These are phyloP conservation scores for Psittacus erithacus DNA, from an alignment of 2,113 vertebrate genomes.

Conservation along the genomic window DNA sequence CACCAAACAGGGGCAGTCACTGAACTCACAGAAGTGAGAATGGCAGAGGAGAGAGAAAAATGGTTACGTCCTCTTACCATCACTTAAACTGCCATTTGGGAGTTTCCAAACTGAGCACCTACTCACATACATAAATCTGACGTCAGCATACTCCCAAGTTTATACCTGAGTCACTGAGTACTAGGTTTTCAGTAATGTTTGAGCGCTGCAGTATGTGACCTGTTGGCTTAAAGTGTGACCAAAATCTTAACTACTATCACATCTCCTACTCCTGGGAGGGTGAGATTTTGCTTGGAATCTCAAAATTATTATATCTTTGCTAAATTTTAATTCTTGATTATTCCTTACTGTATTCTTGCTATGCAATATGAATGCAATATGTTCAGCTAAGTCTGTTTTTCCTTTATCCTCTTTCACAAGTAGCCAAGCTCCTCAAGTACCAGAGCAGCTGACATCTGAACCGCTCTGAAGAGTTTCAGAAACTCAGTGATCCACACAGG, in stretches of 20 bases:
- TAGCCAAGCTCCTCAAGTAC: conserved; percentile 3
- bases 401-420: not conserved
- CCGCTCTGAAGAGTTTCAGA: not conserved
- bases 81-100: not conserved
- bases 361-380: not conserved
- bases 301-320: not conserved
- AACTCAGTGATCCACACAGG: conserved; percentile 42
- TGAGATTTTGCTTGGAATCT: not conserved
- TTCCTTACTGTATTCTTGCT: not conserved
- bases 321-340: not conserved
- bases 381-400: not conserved
- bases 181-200: not conserved
- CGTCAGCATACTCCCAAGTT: not conserved
- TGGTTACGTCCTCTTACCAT: not conserved
- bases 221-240: not conserved
- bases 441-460: not conserved
- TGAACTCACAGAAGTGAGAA: not conserved
- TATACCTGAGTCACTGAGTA: not conserved
- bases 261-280: not conserved
- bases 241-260: not conserved
- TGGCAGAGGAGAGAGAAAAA: not conserved
- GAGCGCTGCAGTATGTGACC: not conserved
- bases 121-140: not conserved
- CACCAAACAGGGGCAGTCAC: not conserved
- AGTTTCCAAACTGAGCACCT: not conserved